These are phyloP conservation scores for Sialis fuliginosa DNA, from an alignment of 2,888 invertebrate species.

Conservation along the genomic window DNA sequence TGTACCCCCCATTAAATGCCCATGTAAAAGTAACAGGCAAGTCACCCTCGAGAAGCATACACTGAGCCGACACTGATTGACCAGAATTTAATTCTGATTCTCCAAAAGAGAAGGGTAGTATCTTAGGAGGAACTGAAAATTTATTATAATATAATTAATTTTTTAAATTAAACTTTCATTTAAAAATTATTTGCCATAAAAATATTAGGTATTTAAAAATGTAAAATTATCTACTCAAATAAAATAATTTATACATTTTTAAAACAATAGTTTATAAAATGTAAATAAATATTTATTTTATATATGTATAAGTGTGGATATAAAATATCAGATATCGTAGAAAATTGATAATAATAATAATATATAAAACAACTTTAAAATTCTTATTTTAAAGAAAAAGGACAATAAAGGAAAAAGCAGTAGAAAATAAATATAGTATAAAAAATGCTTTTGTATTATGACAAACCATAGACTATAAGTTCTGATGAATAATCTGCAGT, in stretches of 20 bases:
- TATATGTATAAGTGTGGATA: not conserved
- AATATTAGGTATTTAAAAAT: too few species aligned
- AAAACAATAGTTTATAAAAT: not conserved
- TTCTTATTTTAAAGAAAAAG: not conserved
- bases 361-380: too few species aligned
- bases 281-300: not conserved
- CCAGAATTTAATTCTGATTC: conserved; percentile 36
- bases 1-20: conserved; percentile 34
- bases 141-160: not conserved
- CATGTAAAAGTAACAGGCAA: conserved; percentile 57
- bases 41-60: conserved; percentile 60
- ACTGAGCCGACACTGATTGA: conserved; percentile 22
- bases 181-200: too few species aligned
- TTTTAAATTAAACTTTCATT: too few species aligned
- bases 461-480: conserved; percentile 56
- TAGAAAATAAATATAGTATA: conserved; percentile 3
- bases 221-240: too few species aligned
- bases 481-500: conserved; percentile 45
- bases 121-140: conserved; percentile 53
- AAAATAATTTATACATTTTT: not conserved
- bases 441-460: conserved; percentile 2
- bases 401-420: not conserved
- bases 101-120: conserved; percentile 59
- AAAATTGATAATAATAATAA: too few species aligned
- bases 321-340: not conserved